A percentile compares a stretch with the other conserved stretches of the same genome.
phyloP scores from a whole-genome alignment of 2,888 invertebrate species.

The Limenitis camilla region DNA sequence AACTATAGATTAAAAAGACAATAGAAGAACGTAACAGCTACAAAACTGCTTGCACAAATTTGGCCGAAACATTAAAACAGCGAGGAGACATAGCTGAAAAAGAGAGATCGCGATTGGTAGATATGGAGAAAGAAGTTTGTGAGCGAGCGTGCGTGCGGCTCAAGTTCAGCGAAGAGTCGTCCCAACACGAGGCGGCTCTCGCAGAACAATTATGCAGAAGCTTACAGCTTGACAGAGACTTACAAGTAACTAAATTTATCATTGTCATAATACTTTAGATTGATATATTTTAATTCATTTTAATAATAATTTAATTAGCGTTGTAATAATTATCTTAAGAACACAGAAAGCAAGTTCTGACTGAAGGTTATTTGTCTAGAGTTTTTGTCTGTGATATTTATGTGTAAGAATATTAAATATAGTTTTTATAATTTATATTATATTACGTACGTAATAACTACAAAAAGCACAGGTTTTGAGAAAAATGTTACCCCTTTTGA shows the following conservation, averaged over 20 bases:
- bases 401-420: no score
- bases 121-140: conserved; percentile 43
- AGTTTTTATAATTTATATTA: no score
- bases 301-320: neutral
- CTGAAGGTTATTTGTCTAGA: no score
- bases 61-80: conserved; percentile 34
- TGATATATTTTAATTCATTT: neutral
- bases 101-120: conserved; percentile 31
- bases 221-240: conserved; percentile 50
- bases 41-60: conserved; percentile 32
- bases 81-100: conserved; percentile 32
- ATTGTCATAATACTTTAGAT: neutral
- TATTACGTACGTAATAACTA: no score
- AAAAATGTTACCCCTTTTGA: no score
- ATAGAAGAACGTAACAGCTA: conserved; percentile 43
- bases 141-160: conserved; percentile 37
- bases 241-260: conserved; percentile 35
- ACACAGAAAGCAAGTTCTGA: no score
- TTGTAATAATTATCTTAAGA: no score
- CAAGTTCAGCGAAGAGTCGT: conserved; percentile 38
- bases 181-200: conserved; percentile 36
- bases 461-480: no score
- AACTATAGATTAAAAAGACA: conserved; percentile 41
- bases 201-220: conserved; percentile 43
- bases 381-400: no score